Conservation (phyloP, 2,113 vertebrate species). For the Actinemys pallida region DNA sequence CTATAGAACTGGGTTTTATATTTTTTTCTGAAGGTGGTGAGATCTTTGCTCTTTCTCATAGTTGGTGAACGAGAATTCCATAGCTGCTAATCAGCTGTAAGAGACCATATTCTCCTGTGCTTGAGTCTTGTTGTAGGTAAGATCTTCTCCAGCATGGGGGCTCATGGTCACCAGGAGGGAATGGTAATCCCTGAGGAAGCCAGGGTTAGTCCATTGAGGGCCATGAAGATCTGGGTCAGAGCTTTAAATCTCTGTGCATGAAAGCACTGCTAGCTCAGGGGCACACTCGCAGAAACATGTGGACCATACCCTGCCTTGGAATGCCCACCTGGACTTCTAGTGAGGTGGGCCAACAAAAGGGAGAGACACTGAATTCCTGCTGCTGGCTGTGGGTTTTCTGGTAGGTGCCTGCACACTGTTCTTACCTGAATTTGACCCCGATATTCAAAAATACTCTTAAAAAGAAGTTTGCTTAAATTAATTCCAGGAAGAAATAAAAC, state of each 20-base stretch:
- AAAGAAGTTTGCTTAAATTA: neutral
- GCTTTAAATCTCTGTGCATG: neutral
- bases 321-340: no score
- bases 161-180: neutral
- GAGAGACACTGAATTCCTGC: no score
- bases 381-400: no score
- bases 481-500: neutral
- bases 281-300: neutral
- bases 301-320: no score
- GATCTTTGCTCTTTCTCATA: neutral
- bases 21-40: neutral
- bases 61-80: neutral
- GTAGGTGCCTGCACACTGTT: no score
- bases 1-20: neutral
- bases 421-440: no score
- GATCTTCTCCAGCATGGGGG: neutral
- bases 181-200: neutral
- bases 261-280: neutral
- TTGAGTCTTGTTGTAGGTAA: neutral
- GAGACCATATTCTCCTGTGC: neutral
- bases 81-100: no score
- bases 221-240: accelerated
- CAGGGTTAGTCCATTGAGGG: accelerated
- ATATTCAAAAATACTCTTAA: neutral
- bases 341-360: no score